A percentile compares a stretch with the other conserved stretches of the same genome.
These are phyloP conservation scores for Zeus faber DNA, from an alignment of 2,113 vertebrate genomes.

Conservation along the genomic window DNA sequence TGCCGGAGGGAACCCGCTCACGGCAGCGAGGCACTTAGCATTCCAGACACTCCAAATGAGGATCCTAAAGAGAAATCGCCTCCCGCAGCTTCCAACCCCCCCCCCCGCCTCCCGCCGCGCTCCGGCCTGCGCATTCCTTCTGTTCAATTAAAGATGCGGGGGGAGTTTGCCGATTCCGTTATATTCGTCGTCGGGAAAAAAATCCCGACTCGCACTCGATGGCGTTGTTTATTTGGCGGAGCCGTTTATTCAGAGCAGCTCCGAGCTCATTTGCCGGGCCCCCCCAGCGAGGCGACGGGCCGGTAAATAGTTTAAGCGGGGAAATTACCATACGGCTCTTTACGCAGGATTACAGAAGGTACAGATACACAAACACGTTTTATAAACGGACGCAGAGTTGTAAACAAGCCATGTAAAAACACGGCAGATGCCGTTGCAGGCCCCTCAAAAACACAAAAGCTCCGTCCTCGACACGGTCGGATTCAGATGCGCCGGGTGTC, in stretches of 20 bases:
- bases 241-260: constrained; percentile 40
- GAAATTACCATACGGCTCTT: too few species aligned
- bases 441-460: too few species aligned
- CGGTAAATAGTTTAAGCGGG: background rate
- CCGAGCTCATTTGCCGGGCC: constrained; percentile 25
- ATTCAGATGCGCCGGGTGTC: too few species aligned
- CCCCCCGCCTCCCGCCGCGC: too few species aligned
- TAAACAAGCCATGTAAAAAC: constrained; percentile 24
- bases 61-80: constrained; percentile 58
- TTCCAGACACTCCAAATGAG: constrained; percentile 57
- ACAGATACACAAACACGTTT: too few species aligned
- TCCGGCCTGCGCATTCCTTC: too few species aligned
- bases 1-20: constrained; percentile 37
- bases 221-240: constrained; percentile 64
- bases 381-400: constrained; percentile 11
- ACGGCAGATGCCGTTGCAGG: too few species aligned
- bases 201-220: constrained; percentile 53
- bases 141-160: constrained; percentile 70
- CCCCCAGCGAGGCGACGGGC: constrained; percentile 29
- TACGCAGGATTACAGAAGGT: too few species aligned
- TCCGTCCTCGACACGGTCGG: too few species aligned
- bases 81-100: constrained; percentile 27
- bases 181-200: constrained; percentile 37
- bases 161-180: constrained; percentile 48
- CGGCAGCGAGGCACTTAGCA: constrained; percentile 48